phyloP scores from a whole-genome alignment of 2,797 vertebrate genomes.

The Neosilurus hyrtlii region DNA sequence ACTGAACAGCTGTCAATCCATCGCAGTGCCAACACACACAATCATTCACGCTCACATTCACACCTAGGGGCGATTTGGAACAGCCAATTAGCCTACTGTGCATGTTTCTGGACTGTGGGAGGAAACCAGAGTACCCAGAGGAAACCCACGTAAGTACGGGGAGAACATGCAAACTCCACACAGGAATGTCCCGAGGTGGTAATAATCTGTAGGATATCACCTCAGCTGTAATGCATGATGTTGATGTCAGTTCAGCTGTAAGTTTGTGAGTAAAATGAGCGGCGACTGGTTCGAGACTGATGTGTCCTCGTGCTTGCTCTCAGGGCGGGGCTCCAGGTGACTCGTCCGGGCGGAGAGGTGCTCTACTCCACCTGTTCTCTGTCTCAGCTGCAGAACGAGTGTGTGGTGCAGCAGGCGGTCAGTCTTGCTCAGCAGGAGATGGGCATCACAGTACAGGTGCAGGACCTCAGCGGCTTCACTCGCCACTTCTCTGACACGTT shows the following conservation, averaged over 20 bases:
- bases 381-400: slow-evolving; percentile 87
- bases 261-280: not conserved
- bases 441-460: slow-evolving; percentile 68
- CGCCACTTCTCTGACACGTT: slow-evolving; percentile 81
- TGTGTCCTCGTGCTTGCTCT: not conserved
- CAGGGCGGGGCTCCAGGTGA: slow-evolving; percentile 83
- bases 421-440: slow-evolving; percentile 73
- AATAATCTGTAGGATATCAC: too few relatives aligned
- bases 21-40: too few relatives aligned
- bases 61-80: too few relatives aligned
- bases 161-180: too few relatives aligned
- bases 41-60: too few relatives aligned
- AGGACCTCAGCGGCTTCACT: slow-evolving; percentile 75
- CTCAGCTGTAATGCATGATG: not conserved
- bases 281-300: not conserved
- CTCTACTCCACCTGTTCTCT: slow-evolving; percentile 92
- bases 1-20: too few relatives aligned
- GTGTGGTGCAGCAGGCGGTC: slow-evolving; percentile 81
- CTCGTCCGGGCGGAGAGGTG: slow-evolving; percentile 77
- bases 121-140: too few relatives aligned
- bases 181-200: too few relatives aligned
- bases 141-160: too few relatives aligned
- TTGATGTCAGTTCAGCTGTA: not conserved
- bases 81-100: too few relatives aligned
- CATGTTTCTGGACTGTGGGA: too few relatives aligned